phyloP scores from a whole-genome alignment of 2,797 vertebrate genomes.

The Chanos chanos region DNA sequence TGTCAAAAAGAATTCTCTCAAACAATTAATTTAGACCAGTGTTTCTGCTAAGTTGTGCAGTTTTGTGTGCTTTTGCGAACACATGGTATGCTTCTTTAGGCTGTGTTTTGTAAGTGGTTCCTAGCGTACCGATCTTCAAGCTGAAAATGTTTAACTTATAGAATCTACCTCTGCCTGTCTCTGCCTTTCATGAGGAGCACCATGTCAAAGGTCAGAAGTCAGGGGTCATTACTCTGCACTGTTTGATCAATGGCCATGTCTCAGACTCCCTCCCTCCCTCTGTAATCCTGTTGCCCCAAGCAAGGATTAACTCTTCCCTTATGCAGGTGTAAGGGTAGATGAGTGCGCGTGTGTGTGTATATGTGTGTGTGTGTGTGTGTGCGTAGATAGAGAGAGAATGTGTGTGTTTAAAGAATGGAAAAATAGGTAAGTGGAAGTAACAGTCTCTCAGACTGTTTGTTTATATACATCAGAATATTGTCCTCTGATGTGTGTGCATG shows the following conservation, averaged over 20 bases:
- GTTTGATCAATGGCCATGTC: constrained; percentile 40
- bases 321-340: constrained; percentile 15
- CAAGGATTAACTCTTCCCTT: constrained; percentile 17
- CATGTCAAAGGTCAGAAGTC: constrained; percentile 24
- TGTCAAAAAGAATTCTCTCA: too few relatives aligned
- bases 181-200: constrained; percentile 1
- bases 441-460: constrained; percentile 5
- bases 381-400: background rate
- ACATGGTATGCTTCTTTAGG: too few relatives aligned
- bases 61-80: too few relatives aligned
- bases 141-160: background rate
- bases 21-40: too few relatives aligned
- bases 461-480: too few relatives aligned
- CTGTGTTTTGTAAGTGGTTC: background rate
- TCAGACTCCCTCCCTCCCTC: constrained; percentile 2
- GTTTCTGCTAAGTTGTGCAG: too few relatives aligned
- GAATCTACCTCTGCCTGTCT: background rate
- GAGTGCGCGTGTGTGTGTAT: background rate
- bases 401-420: background rate
- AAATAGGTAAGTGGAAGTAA: constrained; percentile 14
- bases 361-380: constrained; percentile 1
- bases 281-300: constrained; percentile 26
- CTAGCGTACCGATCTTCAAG: background rate
- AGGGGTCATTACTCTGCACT: constrained; percentile 20
- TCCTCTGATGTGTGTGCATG: too few relatives aligned